Conservation (phyloP, 1,140 invertebrate genomes). For the Ruditapes philippinarum region DNA sequence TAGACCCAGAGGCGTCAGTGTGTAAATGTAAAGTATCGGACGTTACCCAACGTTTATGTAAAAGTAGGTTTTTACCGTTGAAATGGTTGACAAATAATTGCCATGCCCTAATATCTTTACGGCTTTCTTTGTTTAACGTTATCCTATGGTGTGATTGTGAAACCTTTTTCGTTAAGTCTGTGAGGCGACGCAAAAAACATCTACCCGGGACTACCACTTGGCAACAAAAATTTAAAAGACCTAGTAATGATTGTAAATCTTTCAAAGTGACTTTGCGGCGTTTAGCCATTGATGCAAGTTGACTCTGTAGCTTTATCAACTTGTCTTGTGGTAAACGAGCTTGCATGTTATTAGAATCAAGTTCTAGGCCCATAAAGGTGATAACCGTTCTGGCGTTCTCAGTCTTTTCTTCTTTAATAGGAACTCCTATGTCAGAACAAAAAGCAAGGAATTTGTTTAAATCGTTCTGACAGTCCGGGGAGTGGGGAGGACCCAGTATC, state of each 20-base stretch:
- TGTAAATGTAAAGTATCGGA: conserved; percentile 46
- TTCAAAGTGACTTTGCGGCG: conserved; percentile 25
- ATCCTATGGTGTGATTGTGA: conserved; percentile 56
- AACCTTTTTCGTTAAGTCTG: conserved; percentile 45
- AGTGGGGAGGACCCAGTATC: conserved; percentile 34
- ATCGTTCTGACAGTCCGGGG: no score
- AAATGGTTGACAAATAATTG: conserved; percentile 39
- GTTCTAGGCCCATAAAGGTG: conserved; percentile 51
- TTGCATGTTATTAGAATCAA: conserved; percentile 60
- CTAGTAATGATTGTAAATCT: conserved; percentile 36
- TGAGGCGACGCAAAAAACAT: conserved; percentile 41
- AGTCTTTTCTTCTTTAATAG: conserved; percentile 35
- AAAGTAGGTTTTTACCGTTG: neutral
- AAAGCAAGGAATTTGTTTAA: conserved; percentile 18
- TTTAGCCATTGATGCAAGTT: neutral
- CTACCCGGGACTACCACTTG: conserved; percentile 43
- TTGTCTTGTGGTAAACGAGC: conserved; percentile 38
- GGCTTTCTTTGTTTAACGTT: conserved; percentile 35
- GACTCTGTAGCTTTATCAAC: conserved; percentile 6
- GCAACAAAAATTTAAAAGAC: conserved; percentile 55
- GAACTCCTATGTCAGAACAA: conserved; percentile 20
- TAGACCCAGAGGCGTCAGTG: conserved; percentile 38
- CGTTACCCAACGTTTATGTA: conserved; percentile 22
- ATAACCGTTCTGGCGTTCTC: conserved; percentile 25
- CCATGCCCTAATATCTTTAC: conserved; percentile 36